Evolutionary conservation across 1,140 invertebrate species (phyloP), one percentile per base, ranked within the genome.

Genomic region (Acromyrmex echinatior): DNA sequence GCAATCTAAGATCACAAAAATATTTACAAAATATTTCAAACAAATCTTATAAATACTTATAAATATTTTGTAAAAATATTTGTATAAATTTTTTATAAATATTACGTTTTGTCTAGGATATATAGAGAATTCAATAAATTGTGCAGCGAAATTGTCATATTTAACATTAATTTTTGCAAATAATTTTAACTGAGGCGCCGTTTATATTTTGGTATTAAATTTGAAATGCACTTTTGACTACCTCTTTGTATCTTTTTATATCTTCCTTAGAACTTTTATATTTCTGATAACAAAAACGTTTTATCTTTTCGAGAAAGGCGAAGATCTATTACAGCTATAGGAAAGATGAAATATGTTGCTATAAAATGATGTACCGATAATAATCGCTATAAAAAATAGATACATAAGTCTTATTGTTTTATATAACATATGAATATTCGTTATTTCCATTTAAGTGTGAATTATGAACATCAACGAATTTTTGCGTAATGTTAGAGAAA

Each of bases 331-430:
- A 16, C 10, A 10, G 45, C 51, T 51, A 45, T 77, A 45, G 9
- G 28, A 79, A 4, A 53, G 28, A 51, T 79, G 25, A 79, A n/a
- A 79, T 80, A 35, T 45, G 45, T 49, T 25, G 45, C 9, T 45
- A 39, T 68, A 80, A 80, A 80, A 68, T 80, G 9, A 21, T 80
- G 35, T 9, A 45, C 39, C 18, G 77, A 66, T 51, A 68, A 66
- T 51, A 68, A 80, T 53, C 45, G 62, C 25, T 25, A n/a, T n/a
- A 21, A 45, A 9, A 14, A 28, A 65, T 31, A 63, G n/a, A 10
- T 66, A 35, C 5, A 35, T 35, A 68, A 45, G 10, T 45, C 7
- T 35, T 68, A 68, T 78, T 45, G 45, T 49, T 14, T 25, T 39
- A 1, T n/a, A 39, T 76, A 73, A 51, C 28, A 14, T 35, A 18